Conservation (phyloP, 2,888 invertebrate species). For the Calameuta filiformis region DNA sequence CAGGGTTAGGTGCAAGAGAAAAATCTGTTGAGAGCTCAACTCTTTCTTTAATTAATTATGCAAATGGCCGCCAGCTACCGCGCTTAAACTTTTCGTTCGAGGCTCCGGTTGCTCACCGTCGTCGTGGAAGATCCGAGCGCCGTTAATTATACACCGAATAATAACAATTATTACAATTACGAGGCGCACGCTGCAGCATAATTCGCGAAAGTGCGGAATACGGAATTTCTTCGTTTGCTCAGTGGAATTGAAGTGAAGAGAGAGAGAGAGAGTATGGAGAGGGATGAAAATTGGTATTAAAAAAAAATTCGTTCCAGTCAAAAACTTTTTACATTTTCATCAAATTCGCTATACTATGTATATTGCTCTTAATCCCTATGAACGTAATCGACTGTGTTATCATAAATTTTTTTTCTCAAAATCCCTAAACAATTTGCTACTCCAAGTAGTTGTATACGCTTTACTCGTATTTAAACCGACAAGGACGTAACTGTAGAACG, state of each 20-base stretch:
- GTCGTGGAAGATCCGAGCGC: constrained; percentile 38
- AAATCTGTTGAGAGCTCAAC: constrained; percentile 60
- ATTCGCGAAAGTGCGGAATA: constrained; percentile 37
- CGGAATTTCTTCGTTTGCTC: constrained; percentile 27
- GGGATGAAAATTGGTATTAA: neutral
- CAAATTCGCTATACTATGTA: too few relatives aligned
- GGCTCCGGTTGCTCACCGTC: constrained; percentile 25
- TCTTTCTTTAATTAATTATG: constrained; percentile 63
- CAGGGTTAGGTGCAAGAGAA: constrained; percentile 42
- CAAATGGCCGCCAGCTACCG: constrained; percentile 57
- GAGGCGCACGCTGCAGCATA: constrained; percentile 32
- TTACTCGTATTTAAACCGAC: constrained; percentile 24
- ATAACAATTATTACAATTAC: constrained; percentile 62
- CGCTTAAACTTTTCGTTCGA: constrained; percentile 60
- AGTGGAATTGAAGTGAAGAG: neutral
- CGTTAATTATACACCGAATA: constrained; percentile 62
- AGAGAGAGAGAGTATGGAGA: neutral
- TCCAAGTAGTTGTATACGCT: neutral
- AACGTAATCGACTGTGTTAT: too few relatives aligned
- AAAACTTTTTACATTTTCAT: neutral
- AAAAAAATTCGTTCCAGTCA: neutral
- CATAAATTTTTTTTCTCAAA: neutral
- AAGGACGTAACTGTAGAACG: constrained; percentile 44
- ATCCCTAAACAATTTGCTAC: neutral
- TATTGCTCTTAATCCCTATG: too few relatives aligned